These are phyloP conservation scores for Cerastis leucographa DNA, from an alignment of 2,888 invertebrate species.

Conservation along the genomic window DNA sequence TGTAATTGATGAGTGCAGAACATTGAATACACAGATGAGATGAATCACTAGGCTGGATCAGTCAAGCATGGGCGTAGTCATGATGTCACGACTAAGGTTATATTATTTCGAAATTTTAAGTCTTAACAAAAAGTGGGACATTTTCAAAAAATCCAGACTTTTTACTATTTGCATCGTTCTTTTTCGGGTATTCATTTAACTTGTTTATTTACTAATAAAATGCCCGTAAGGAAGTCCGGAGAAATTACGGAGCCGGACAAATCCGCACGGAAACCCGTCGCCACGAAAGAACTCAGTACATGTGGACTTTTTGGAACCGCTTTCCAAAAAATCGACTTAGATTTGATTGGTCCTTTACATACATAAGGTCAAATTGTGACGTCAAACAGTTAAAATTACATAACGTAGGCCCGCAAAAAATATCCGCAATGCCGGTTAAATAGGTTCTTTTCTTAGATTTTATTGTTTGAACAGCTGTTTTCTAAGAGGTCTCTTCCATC, in stretches of 20 bases:
- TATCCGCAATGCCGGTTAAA: slow-evolving; percentile 30
- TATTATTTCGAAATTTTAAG: not conserved
- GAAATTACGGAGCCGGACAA: not conserved
- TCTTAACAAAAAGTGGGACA: not conserved
- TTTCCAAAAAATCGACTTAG: slow-evolving; percentile 49
- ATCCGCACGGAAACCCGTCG: not conserved
- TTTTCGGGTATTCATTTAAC: not conserved
- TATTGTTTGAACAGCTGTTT: slow-evolving; percentile 55
- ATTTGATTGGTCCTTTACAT: slow-evolving; percentile 47
- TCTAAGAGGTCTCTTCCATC: slow-evolving; percentile 9
- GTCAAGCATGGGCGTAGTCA: slow-evolving; percentile 68
- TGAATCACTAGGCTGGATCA: slow-evolving; percentile 69
- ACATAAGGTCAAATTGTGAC: slow-evolving; percentile 34
- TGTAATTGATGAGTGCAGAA: slow-evolving; percentile 52
- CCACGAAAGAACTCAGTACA: slow-evolving; percentile 11
- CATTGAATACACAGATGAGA: slow-evolving; percentile 47
- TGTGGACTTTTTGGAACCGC: slow-evolving; percentile 45
- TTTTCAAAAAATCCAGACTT: not conserved
- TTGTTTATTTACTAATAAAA: not conserved
- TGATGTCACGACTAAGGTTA: slow-evolving; percentile 64
- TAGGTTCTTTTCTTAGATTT: slow-evolving; percentile 45
- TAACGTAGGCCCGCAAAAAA: slow-evolving; percentile 38
- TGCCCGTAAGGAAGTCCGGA: not conserved
- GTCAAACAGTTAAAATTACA: slow-evolving; percentile 37
- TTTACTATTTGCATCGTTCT: not conserved